phyloP scores from a whole-genome alignment of 1,140 invertebrate genomes.

The Stenopsyche tienmushanensis region DNA sequence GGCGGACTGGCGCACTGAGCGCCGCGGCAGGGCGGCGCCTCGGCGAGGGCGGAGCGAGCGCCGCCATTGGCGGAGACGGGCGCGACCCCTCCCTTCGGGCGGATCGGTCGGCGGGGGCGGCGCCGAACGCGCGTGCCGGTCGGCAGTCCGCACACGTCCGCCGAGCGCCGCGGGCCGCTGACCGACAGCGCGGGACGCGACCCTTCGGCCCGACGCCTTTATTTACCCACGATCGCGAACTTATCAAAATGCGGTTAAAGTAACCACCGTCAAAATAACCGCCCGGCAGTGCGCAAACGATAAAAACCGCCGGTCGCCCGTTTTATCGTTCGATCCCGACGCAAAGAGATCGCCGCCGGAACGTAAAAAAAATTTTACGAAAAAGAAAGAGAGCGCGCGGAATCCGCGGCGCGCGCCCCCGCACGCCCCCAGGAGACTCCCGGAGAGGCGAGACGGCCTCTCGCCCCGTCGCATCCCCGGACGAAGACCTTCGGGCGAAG shows the following conservation, averaged over 20 bases:
- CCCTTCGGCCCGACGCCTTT: constrained; percentile 47
- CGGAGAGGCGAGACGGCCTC: not conserved
- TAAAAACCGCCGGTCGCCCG: constrained; percentile 41
- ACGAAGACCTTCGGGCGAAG: not conserved
- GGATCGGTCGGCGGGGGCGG: not conserved
- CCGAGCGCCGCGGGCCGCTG: constrained; percentile 55
- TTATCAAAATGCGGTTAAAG: not conserved
- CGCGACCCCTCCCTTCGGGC: not conserved
- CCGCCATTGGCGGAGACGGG: not conserved
- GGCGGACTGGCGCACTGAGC: not conserved
- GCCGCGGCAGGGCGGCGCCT: constrained; percentile 6
- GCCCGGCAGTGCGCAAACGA: no score
- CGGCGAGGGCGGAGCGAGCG: constrained; percentile 1
- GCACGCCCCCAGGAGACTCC: constrained; percentile 5
- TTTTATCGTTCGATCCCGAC: not conserved
- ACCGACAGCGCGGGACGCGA: constrained; percentile 48
- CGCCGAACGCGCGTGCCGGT: constrained; percentile 18
- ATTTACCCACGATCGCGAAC: constrained; percentile 16
- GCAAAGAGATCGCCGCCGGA: constrained; percentile 40
- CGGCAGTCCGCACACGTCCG: constrained; percentile 51
- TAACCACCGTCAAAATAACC: no score
- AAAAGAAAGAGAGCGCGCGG: not conserved
- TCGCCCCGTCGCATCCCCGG: not conserved
- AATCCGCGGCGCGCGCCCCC: not conserved
- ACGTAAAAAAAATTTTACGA: constrained; percentile 43